phyloP scores from a whole-genome alignment of 2,888 invertebrate species.

The Dynastes hyllus region DNA sequence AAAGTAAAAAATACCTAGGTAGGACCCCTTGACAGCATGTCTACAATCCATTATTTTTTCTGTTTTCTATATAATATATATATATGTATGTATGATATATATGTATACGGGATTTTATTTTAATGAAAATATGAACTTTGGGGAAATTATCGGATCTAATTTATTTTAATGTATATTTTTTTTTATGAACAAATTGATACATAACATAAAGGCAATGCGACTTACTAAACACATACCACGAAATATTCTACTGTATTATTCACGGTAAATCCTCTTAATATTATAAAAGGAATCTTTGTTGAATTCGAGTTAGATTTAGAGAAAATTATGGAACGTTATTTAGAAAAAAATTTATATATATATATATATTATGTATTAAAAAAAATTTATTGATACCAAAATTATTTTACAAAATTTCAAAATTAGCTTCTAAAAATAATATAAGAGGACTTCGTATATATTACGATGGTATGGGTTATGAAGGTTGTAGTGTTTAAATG shows the following conservation, averaged over 20 bases:
- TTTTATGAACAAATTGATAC: conserved; percentile 71
- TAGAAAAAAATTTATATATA: conserved; percentile 14
- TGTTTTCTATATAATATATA: conserved; percentile 56
- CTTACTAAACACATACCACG: conserved; percentile 46
- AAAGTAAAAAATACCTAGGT: conserved; percentile 64
- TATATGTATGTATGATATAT: conserved; percentile 52
- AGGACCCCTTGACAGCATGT: conserved; percentile 67
- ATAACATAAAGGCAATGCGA: conserved; percentile 59
- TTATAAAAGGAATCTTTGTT: not conserved
- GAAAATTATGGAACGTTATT: conserved; percentile 35
- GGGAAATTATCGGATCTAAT: conserved; percentile 65
- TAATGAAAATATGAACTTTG: conserved; percentile 60
- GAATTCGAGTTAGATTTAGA: not conserved
- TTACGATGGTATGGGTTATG: conserved; percentile 56
- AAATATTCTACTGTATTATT: conserved; percentile 38
- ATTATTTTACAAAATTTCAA: not conserved
- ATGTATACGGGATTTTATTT: conserved; percentile 26
- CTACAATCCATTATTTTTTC: conserved; percentile 56
- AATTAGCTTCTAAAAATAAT: not conserved
- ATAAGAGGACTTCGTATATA: conserved; percentile 29
- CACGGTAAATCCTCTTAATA: conserved; percentile 5
- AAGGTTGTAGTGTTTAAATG: conserved; percentile 60
- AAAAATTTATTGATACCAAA: not conserved
- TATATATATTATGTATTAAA: conserved; percentile 20
- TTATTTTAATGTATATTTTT: no score